Percentiles rank a stretch among this genome's conserved stretches.
Evolutionary conservation across 2,888 invertebrate genomes (phyloP).

Genomic region (Drosophila histrio): DNA sequence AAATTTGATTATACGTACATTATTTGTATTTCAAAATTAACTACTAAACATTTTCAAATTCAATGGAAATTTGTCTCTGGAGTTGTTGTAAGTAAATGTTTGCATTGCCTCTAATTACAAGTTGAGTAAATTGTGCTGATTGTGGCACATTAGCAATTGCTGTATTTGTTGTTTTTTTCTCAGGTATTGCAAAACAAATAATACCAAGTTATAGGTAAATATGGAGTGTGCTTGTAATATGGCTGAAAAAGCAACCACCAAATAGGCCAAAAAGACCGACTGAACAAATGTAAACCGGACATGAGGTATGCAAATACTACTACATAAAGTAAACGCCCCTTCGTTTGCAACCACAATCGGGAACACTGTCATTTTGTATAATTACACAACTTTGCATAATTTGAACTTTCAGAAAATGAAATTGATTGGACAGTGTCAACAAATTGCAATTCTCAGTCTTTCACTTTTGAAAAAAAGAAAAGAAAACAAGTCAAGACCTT

Average conservation of each 20-base stretch:
- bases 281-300: slow-evolving; percentile 27
- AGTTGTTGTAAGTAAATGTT: background rate
- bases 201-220: slow-evolving; percentile 38
- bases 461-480: background rate
- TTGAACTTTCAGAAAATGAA: slow-evolving; percentile 1
- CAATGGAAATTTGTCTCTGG: slow-evolving; percentile 25
- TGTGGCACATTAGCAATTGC: slow-evolving; percentile 59
- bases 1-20: background rate
- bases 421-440: slow-evolving; percentile 48
- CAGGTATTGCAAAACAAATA: slow-evolving; percentile 49
- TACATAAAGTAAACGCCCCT: slow-evolving; percentile 43
- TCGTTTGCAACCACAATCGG: background rate
- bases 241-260: slow-evolving; percentile 25
- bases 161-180: background rate
- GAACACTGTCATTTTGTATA: slow-evolving; percentile 41
- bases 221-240: slow-evolving; percentile 27
- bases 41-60: background rate
- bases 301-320: slow-evolving; percentile 47
- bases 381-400: slow-evolving; percentile 31
- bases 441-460: slow-evolving; percentile 28
- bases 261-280: background rate
- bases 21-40: background rate
- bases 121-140: slow-evolving; percentile 58
- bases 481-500: slow-evolving; percentile 61
- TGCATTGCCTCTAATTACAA: slow-evolving; percentile 30